These are phyloP conservation scores for Eidolon helvum DNA, from an alignment of 2,113 vertebrate genomes.

Conservation along the genomic window DNA sequence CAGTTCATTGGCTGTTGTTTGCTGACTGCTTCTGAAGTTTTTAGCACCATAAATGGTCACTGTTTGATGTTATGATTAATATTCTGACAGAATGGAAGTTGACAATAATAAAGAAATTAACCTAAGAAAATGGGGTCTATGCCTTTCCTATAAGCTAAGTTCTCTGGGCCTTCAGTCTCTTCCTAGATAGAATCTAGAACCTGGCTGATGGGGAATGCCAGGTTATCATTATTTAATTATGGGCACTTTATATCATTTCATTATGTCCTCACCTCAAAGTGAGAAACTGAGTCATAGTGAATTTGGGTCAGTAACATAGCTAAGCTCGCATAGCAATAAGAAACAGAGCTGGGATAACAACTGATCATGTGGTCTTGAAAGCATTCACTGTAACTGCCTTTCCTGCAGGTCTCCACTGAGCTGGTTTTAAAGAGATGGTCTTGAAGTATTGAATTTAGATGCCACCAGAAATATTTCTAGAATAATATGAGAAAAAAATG, in stretches of 20 bases:
- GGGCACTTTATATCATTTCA: not conserved
- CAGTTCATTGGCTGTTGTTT: not conserved
- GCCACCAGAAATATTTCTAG: not conserved
- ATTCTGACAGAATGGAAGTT: not conserved
- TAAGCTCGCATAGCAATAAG: not conserved
- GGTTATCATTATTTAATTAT: not conserved
- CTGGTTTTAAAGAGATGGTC: not conserved
- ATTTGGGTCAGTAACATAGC: not conserved
- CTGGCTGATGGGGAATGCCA: not conserved
- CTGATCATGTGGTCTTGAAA: not conserved
- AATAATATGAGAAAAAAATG: not conserved
- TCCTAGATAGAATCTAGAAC: not conserved
- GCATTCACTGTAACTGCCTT: not conserved
- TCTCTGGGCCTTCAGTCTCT: not conserved
- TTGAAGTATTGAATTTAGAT: not conserved
- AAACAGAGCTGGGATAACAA: not conserved
- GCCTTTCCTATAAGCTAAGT: not conserved
- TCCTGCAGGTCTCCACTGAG: not conserved
- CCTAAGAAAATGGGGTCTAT: not conserved
- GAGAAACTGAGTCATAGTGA: not conserved
- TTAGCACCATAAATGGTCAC: not conserved
- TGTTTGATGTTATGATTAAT: not conserved
- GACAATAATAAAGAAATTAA: not conserved
- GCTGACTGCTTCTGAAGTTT: not conserved
- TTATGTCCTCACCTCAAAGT: not conserved